phyloP scores from a whole-genome alignment of 2,888 invertebrate genomes.

The Andrena flavipes region DNA sequence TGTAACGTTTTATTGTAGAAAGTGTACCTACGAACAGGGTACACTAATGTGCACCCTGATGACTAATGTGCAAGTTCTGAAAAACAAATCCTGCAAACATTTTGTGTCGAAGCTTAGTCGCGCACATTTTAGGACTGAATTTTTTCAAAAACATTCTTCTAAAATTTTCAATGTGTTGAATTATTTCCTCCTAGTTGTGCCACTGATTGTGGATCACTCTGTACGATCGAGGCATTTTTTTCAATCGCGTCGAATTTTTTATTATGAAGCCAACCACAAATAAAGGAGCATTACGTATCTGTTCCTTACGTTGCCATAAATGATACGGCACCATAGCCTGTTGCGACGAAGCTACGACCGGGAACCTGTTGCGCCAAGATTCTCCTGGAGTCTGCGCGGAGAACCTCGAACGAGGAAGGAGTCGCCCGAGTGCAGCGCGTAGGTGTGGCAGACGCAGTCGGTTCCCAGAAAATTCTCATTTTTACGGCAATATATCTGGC shows the following conservation, averaged over 20 bases:
- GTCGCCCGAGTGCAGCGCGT: slow-evolving; percentile 16
- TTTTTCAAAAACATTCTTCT: no score
- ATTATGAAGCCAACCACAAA: background rate
- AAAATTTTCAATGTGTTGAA: no score
- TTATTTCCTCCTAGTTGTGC: no score
- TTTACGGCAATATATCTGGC: slow-evolving; percentile 46
- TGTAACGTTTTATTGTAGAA: no score
- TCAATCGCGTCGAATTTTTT: background rate
- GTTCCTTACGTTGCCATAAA: background rate
- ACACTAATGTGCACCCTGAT: no score
- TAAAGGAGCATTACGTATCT: background rate
- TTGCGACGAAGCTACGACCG: background rate
- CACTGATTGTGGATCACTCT: background rate
- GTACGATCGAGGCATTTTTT: background rate
- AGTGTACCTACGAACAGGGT: no score
- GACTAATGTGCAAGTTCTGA: no score
- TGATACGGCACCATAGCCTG: background rate
- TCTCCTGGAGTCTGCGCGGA: background rate
- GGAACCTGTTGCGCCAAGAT: slow-evolving; percentile 15
- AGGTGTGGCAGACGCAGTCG: slow-evolving; percentile 35
- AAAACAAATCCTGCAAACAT: no score
- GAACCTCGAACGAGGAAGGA: slow-evolving; percentile 26
- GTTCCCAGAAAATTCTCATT: slow-evolving; percentile 49
- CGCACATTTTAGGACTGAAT: no score
- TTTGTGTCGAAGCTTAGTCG: no score